Evolutionary conservation across 2,113 vertebrate genomes (phyloP), one percentile per base, ranked within the genome.

Genomic region (Boleophthalmus pectinirostris): DNA sequence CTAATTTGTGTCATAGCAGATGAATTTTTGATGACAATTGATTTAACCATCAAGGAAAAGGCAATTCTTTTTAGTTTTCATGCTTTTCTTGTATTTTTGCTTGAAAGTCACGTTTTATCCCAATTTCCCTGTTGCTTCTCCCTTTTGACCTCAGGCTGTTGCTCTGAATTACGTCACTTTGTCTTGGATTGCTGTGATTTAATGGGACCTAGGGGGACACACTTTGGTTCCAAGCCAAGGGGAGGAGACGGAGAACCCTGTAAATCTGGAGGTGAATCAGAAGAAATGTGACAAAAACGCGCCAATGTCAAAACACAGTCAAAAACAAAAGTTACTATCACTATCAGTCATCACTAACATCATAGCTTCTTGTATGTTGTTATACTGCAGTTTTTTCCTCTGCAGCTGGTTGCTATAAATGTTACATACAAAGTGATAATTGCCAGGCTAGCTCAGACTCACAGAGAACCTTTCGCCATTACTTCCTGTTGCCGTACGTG

Each of bases 381-480:
- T 64, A 0, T 38, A 12, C 9, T 11, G 9, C 61, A 35, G 61
- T 9, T 38, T 64, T 64, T 33, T 38, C 29, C 33, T 43, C 61
- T 35, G 61, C 61, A n/a, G 15, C 46, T 49, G 53, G 71, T 68
- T 56, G 68, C 75, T 77, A 72, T 72, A 57, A 64, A 72, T 68
- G 70, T 81, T 83, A 85, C 78, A 73, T 78, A 77, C 78, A 73
- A 16, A 29, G 24, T 25, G 57, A 23, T 29, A 61, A 61, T 16
- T 75, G 80, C 60, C 78, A 46, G 64, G 47, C 73, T 3, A 20
- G 15, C 38, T 38, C 60, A 38, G 60, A 20, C 24, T 13, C 25
- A 7, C 15, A 33, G 58, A 63, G 25, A 33, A 63, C 16, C 33
- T 8, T 64, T 11, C 56, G 57, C 68, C 76, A 63, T 70, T 20